Evolutionary conservation across 2,113 vertebrate genomes (phyloP).

Genomic region (Sebastes fasciatus): DNA sequence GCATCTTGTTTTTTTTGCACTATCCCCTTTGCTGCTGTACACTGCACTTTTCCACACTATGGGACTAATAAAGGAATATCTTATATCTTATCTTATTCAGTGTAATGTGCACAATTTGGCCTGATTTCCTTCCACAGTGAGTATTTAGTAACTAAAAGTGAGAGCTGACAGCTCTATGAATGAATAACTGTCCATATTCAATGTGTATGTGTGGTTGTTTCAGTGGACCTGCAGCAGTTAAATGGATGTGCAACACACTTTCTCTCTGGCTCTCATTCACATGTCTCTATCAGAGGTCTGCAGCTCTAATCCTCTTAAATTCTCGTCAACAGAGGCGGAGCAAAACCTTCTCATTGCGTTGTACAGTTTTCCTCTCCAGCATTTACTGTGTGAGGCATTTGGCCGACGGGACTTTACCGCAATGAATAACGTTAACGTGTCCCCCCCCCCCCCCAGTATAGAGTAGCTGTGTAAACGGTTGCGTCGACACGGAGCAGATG

Average conservation of each 20-base stretch:
- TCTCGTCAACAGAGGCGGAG: constrained; percentile 78
- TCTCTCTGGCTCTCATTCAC: constrained; percentile 60
- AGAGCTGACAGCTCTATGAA: not conserved
- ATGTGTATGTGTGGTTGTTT: constrained; percentile 20
- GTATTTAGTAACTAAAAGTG: not conserved
- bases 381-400: constrained; percentile 44
- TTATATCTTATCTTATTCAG: not conserved
- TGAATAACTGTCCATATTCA: constrained; percentile 12
- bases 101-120: not conserved
- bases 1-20: no score
- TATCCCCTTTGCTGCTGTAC: no score
- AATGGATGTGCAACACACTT: constrained; percentile 53
- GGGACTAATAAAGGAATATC: no score
- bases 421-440: constrained; percentile 30
- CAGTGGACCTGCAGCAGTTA: constrained; percentile 41
- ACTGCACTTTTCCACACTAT: no score
- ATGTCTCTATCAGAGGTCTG: constrained; percentile 71
- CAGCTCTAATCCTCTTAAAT: constrained; percentile 80
- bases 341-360: constrained; percentile 53
- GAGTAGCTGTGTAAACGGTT: constrained; percentile 43
- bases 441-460: not conserved
- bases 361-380: constrained; percentile 52
- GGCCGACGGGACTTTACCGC: constrained; percentile 33
- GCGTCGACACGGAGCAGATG: constrained; percentile 71
- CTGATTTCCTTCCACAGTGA: not conserved